Percentiles rank a stretch among this genome's conserved stretches.
phyloP scores from a whole-genome alignment of 2,113 vertebrate genomes.

The Lamprologus ornatipinnis region DNA sequence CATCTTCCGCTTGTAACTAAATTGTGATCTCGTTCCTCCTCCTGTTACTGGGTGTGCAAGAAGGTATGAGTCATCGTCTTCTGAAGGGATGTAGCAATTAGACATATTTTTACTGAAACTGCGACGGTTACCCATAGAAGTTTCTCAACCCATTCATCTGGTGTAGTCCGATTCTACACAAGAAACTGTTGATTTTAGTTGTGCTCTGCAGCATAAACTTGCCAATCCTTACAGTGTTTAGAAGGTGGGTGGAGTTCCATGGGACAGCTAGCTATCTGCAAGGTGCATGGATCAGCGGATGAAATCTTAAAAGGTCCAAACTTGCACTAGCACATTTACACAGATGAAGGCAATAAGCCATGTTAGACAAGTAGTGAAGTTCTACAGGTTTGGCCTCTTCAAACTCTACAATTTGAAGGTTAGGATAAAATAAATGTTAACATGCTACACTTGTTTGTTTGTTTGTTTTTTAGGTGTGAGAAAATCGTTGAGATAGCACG shows the following conservation, averaged over 20 bases:
- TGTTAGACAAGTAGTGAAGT: neutral
- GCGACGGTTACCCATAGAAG: neutral
- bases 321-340: neutral
- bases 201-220: neutral
- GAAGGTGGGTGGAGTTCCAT: no score
- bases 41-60: neutral
- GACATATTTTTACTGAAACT: neutral
- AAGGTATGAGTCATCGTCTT: neutral
- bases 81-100: neutral
- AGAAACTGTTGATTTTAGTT: neutral
- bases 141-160: neutral
- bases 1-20: neutral
- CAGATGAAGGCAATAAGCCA: neutral
- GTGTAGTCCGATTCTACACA: neutral
- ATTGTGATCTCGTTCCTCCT: neutral
- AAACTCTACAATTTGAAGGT: neutral
- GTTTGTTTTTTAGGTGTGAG: neutral
- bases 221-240: neutral
- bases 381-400: neutral
- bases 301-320: neutral
- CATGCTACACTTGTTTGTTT: neutral
- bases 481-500: neutral
- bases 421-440: neutral
- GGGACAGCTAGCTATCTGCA: neutral
- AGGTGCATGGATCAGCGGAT: neutral